Evolutionary conservation across 2,888 invertebrate genomes (phyloP).

Genomic region (Pogonocherus hispidulus): DNA sequence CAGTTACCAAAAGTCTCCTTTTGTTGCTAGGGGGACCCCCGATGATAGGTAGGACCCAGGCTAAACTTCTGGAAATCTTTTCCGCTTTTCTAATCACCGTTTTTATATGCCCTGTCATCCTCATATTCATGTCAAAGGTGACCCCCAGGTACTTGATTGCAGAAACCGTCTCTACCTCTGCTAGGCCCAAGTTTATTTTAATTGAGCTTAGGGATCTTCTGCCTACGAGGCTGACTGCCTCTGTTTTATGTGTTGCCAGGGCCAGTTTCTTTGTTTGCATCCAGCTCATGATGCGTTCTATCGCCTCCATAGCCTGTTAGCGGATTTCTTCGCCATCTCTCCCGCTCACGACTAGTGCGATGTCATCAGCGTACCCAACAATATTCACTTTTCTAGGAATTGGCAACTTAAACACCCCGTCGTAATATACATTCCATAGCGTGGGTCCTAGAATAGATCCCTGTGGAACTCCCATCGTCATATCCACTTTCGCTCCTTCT

Average conservation of each 20-base stretch:
- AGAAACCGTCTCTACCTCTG: background rate
- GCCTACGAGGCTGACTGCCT: conserved; percentile 13
- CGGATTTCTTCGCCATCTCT: background rate
- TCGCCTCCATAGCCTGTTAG: background rate
- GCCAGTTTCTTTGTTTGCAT: background rate
- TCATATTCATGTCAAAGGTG: background rate
- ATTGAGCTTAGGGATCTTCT: background rate
- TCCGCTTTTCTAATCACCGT: background rate
- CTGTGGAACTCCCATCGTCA: too few relatives aligned
- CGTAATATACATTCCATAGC: too few relatives aligned
- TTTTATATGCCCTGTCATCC: background rate
- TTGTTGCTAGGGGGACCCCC: background rate
- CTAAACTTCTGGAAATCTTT: background rate
- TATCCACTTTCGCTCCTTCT: too few relatives aligned
- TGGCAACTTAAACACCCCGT: conserved; percentile 2
- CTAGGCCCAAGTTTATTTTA: background rate
- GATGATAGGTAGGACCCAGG: background rate
- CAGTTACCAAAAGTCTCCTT: background rate
- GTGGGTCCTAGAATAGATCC: conserved; percentile 22
- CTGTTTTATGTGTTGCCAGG: conserved; percentile 18
- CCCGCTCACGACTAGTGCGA: conserved; percentile 20
- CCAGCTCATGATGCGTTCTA: background rate
- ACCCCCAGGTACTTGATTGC: background rate
- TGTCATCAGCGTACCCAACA: conserved; percentile 25
- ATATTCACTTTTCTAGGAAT: background rate